phyloP scores from a whole-genome alignment of 2,797 vertebrate species.

The Characodon lateralis region DNA sequence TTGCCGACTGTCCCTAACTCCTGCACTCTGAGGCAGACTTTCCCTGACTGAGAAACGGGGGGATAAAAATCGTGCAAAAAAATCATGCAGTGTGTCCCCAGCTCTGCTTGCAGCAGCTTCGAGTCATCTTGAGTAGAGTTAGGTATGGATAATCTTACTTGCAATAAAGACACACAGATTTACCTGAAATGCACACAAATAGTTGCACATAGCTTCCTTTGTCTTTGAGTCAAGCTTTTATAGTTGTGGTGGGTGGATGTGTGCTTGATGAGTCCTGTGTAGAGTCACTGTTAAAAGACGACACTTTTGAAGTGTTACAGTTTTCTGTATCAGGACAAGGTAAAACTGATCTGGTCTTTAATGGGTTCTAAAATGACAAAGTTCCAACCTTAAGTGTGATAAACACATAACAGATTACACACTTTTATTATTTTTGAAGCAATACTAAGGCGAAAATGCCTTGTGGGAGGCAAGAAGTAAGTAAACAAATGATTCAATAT shows the following conservation, averaged over 20 bases:
- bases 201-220: neutral
- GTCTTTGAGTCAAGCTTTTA: slow-evolving; percentile 8
- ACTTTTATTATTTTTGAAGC: neutral
- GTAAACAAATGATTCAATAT: neutral
- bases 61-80: too few species aligned
- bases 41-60: neutral
- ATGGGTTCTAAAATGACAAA: neutral
- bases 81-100: neutral
- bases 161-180: neutral
- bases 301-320: neutral
- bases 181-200: neutral
- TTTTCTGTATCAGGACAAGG: neutral
- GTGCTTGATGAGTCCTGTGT: slow-evolving; percentile 10
- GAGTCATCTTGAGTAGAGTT: neutral
- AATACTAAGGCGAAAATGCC: neutral
- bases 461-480: neutral
- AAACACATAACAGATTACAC: neutral
- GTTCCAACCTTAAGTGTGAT: neutral
- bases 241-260: slow-evolving; percentile 16
- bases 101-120: neutral
- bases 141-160: neutral
- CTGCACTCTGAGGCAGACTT: too few species aligned
- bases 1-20: too few species aligned
- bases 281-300: neutral
- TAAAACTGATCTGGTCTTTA: neutral